Evolutionary conservation across 1,140 invertebrate species (phyloP).

Genomic region (Potamilus streckersoni): DNA sequence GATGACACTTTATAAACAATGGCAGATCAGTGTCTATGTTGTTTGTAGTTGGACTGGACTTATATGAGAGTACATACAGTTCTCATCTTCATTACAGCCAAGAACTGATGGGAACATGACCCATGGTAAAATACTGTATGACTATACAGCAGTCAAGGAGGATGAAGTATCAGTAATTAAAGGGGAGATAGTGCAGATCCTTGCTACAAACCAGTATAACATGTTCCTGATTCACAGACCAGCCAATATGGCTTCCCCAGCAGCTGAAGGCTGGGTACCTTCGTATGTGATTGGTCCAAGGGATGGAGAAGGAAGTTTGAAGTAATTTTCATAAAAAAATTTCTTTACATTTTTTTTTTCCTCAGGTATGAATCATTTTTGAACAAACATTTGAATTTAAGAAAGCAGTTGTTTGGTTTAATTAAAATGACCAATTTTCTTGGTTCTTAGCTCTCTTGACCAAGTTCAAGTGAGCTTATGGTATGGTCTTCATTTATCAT

Average conservation of each 20-base stretch:
- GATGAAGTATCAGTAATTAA: constrained; percentile 69
- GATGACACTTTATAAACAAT: no score
- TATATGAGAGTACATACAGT: no score
- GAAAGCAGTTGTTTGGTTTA: background rate
- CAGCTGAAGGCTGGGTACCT: constrained; percentile 76
- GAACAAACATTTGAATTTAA: background rate
- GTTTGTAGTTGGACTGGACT: no score
- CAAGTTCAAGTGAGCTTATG: no score
- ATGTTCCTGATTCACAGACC: constrained; percentile 66
- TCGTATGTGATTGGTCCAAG: constrained; percentile 71
- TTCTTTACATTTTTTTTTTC: no score
- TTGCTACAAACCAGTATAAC: constrained; percentile 63
- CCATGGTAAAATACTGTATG: constrained; percentile 58
- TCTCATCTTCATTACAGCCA: constrained; percentile 5
- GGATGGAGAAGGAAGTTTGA: constrained; percentile 57
- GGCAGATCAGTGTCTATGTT: no score
- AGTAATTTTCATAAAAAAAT: constrained; percentile 32
- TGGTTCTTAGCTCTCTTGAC: no score
- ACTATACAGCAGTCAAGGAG: constrained; percentile 68
- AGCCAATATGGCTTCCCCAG: constrained; percentile 65
- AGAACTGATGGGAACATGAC: constrained; percentile 27
- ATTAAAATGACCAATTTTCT: background rate
- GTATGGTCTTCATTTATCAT: no score
- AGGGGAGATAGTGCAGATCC: constrained; percentile 69
- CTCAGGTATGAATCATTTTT: no score